phyloP scores from a whole-genome alignment of 2,113 vertebrate species.

The Pluvianellus socialis region DNA sequence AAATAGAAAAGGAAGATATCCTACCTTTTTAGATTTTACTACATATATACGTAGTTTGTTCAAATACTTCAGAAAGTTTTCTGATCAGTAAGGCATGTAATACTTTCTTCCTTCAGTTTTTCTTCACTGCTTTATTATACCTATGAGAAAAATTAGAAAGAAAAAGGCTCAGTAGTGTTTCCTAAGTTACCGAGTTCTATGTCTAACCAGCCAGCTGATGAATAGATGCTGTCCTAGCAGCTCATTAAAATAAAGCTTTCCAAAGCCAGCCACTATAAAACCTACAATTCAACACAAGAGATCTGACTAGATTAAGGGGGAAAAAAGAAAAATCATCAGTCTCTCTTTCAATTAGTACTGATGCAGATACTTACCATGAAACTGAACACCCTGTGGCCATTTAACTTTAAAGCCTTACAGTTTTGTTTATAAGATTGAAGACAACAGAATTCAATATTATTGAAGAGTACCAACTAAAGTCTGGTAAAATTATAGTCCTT shows the following conservation, averaged over 20 bases:
- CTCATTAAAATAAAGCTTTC: neutral
- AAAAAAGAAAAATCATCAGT: neutral
- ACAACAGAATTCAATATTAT: neutral
- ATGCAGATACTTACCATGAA: neutral
- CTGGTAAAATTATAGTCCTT: neutral
- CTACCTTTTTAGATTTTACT: neutral
- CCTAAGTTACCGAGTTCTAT: slow-evolving; percentile 67
- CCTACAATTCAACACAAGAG: neutral
- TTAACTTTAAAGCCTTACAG: neutral
- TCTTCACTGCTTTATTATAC: neutral
- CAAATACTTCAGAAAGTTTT: neutral
- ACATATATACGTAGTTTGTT: neutral
- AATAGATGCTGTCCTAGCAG: slow-evolving; percentile 40
- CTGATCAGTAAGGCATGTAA: neutral
- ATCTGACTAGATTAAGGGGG: neutral
- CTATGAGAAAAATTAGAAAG: neutral
- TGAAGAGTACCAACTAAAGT: neutral
- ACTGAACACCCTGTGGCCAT: neutral
- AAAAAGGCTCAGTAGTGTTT: slow-evolving; percentile 30
- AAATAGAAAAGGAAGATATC: neutral
- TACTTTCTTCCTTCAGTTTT: neutral
- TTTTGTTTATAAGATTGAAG: neutral
- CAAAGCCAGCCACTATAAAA: neutral
- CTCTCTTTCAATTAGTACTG: neutral
- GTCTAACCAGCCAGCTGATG: slow-evolving; percentile 69